These are phyloP conservation scores for Catostomus latipinnis DNA, from an alignment of 2,797 vertebrate species.

Conservation along the genomic window DNA sequence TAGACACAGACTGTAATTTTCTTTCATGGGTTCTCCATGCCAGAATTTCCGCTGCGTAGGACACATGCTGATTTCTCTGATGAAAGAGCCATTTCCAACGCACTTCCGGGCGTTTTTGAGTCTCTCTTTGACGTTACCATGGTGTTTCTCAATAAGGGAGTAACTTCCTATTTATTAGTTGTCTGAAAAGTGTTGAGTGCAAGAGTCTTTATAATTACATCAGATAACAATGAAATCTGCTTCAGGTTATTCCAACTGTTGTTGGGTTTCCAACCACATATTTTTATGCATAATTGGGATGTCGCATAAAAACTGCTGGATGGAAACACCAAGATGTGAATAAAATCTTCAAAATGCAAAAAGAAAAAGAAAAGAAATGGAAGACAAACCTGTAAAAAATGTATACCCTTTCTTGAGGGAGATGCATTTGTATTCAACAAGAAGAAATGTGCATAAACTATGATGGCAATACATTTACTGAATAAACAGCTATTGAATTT, in stretches of 20 bases:
- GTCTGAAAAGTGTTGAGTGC: slow-evolving; percentile 37
- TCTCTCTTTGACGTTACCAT: slow-evolving; percentile 38
- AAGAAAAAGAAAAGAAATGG: no score
- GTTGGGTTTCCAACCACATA: no score
- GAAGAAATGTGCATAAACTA: no score
- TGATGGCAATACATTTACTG: no score
- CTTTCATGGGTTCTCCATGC: slow-evolving; percentile 48
- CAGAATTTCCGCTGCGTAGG: slow-evolving; percentile 74
- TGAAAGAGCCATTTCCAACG: slow-evolving; percentile 59
- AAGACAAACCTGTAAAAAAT: no score
- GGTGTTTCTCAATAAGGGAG: slow-evolving; percentile 43
- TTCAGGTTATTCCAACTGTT: not conserved
- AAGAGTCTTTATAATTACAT: slow-evolving; percentile 29
- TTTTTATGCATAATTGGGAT: no score
- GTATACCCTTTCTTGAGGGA: no score
- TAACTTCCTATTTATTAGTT: slow-evolving; percentile 46
- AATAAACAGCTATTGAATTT: no score
- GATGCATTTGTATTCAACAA: no score
- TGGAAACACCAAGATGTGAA: no score
- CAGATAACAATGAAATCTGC: not conserved
- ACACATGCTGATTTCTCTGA: slow-evolving; percentile 64
- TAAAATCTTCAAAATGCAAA: no score
- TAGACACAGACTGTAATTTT: slow-evolving; percentile 16
- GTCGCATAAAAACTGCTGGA: no score
- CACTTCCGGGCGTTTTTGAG: slow-evolving; percentile 60